Conservation (phyloP, 2,797 vertebrate species). For the Ibycter americanus region DNA sequence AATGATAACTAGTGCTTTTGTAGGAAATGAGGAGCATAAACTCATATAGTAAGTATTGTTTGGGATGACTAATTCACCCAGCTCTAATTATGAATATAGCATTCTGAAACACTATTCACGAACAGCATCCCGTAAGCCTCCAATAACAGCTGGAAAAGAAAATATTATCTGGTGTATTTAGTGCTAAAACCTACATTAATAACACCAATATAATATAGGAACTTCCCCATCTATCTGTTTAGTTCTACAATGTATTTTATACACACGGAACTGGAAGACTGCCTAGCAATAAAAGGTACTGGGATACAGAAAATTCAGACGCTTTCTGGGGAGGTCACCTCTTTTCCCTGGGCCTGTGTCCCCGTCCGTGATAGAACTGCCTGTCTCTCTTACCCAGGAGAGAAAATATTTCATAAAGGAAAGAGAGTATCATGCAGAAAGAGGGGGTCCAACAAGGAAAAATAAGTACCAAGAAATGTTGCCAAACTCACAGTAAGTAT, state of each 20-base stretch:
- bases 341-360: background rate
- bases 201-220: background rate
- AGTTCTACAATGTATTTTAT: background rate
- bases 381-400: background rate
- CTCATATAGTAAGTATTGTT: background rate
- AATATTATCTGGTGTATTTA: background rate
- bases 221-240: background rate
- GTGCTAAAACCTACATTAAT: background rate
- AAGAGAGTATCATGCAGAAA: background rate
- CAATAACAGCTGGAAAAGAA: background rate
- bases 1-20: background rate
- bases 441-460: background rate
- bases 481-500: background rate
- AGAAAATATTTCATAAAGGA: background rate
- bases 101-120: background rate
- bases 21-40: background rate
- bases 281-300: background rate
- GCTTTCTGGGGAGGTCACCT: background rate
- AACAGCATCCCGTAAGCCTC: background rate
- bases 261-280: rapidly evolving
- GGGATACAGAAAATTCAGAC: background rate
- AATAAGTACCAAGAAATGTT: background rate
- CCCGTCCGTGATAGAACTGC: background rate
- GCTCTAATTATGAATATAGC: background rate
- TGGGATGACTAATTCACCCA: background rate